Evolutionary conservation across 2,797 vertebrate species (phyloP), one percentile per base, ranked within the genome.

Genomic region (Sternarchorhynchus goeldii): DNA sequence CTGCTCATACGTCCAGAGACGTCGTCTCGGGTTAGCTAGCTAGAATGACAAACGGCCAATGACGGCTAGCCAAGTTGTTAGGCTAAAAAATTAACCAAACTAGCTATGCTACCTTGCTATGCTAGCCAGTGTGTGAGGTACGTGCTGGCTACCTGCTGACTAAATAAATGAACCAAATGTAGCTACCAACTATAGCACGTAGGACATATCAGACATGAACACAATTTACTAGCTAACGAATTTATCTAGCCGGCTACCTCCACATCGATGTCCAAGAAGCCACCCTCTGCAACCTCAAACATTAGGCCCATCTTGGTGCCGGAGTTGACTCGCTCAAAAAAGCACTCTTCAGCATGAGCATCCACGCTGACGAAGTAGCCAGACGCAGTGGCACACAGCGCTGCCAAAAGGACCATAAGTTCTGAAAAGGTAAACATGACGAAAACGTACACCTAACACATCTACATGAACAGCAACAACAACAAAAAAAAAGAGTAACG

Each of bases 301-400:
- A 98, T 98, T 76, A 98, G 95, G 89, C 97, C 96, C 97, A 98
- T 97, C 90, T 98, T 98, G 67, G 96, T 98, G 83, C 96, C 96
- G 81, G 96, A 98, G 90, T 96, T 96, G 85, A 97, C 96, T 89
- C 94, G 94, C 92, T 98, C 96, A 82, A 95, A 95, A 92, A 98
- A 98, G 85, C 97, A 98, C 86, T 98, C 96, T 78, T 98, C 96
- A 1, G 97, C 96, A 86, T 98, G 96, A 83, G 96, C 96, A 89
- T 98, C 96, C 89, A 98, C 97, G 92, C 96, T 98, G 83, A 98
- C 96, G 85, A 98, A 98, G 90, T 98, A 98, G 65, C 95, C 95
- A 77, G 94, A 94, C 41, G 94, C 95, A 53, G 95, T 95, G 84
- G 94, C 92, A 64, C 89, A 90, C 39, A 96, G 88, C 32, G 93